Evolutionary conservation across 92 coral and sea anemone genomes (phyloP).

Genomic region (Porites cylindrica): DNA sequence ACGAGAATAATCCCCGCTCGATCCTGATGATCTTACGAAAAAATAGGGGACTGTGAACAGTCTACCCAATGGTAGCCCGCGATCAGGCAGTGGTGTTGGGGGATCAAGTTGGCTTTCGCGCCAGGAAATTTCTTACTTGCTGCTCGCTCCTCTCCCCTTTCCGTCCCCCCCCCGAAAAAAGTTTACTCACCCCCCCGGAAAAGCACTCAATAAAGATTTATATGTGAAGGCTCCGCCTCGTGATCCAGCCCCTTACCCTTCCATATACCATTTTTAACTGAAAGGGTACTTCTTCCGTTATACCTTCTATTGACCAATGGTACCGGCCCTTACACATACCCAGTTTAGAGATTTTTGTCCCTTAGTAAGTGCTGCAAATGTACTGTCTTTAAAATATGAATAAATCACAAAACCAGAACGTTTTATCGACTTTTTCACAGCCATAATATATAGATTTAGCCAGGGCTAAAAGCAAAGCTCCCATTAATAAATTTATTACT

Average conservation of each 20-base stretch:
- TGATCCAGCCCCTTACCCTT: too few species aligned
- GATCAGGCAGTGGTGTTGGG: constrained; percentile 27
- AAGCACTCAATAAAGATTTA: too few species aligned
- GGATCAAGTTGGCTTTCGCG: constrained; percentile 5
- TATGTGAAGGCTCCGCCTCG: neutral
- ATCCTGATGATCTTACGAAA: constrained; percentile 6
- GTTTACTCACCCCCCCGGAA: neutral
- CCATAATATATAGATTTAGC: neutral
- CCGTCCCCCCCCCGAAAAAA: neutral
- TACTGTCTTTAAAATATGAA: too few species aligned
- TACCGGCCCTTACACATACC: neutral
- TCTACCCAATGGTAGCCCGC: constrained; percentile 18
- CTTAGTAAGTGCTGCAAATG: too few species aligned
- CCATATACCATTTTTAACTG: too few species aligned
- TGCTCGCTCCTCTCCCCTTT: constrained; percentile 23
- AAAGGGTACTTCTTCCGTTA: constrained; percentile 1
- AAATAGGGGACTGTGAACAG: constrained; percentile 23
- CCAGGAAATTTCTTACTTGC: constrained; percentile 18
- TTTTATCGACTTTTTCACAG: constrained; percentile 16
- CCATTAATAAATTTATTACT: too few species aligned
- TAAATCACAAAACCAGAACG: constrained; percentile 15
- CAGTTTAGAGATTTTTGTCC: too few species aligned
- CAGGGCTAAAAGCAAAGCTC: too few species aligned
- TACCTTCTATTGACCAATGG: constrained; percentile 1
- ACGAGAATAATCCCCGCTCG: constrained; percentile 20